Evolutionary conservation across 2,797 vertebrate species (phyloP).

Genomic region (Malurus leucopterus): DNA sequence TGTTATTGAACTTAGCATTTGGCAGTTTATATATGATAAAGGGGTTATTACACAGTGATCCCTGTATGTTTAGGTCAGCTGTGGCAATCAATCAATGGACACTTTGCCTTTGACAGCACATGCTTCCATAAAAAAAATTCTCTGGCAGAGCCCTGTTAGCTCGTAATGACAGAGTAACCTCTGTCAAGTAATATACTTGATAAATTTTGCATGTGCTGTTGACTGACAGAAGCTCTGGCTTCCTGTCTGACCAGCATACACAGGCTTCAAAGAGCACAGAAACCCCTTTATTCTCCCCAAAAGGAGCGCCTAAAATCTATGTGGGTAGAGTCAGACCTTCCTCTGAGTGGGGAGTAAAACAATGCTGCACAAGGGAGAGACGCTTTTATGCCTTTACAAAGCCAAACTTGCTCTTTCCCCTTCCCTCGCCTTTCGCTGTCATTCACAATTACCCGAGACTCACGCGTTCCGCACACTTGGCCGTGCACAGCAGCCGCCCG

Average conservation of each 20-base stretch:
- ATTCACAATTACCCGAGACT: conserved; percentile 16
- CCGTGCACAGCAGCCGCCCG: neutral
- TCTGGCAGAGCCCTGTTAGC: conserved; percentile 62
- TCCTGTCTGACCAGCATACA: conserved; percentile 56
- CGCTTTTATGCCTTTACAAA: neutral
- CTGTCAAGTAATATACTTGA: conserved; percentile 74
- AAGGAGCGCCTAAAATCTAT: conserved; percentile 2
- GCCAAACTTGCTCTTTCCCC: neutral
- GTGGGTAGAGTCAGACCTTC: neutral
- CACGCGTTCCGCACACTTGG: fast-evolving
- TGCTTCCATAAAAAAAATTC: conserved; percentile 65
- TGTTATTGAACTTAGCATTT: conserved; percentile 62
- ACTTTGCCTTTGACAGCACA: conserved; percentile 72
- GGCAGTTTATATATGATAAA: conserved; percentile 73
- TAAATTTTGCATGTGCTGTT: conserved; percentile 74
- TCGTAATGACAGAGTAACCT: conserved; percentile 71
- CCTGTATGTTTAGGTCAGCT: conserved; percentile 72
- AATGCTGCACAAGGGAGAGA: neutral
- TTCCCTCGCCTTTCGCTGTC: conserved; percentile 19
- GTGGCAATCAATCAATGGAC: conserved; percentile 73
- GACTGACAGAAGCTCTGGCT: conserved; percentile 66
- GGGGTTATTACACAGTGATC: conserved; percentile 68
- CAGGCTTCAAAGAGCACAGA: conserved; percentile 64
- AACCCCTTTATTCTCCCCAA: conserved; percentile 53
- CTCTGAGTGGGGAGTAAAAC: conserved; percentile 24